Conservation (phyloP, 2,888 invertebrate species). For the Polylopha cassiicola region DNA sequence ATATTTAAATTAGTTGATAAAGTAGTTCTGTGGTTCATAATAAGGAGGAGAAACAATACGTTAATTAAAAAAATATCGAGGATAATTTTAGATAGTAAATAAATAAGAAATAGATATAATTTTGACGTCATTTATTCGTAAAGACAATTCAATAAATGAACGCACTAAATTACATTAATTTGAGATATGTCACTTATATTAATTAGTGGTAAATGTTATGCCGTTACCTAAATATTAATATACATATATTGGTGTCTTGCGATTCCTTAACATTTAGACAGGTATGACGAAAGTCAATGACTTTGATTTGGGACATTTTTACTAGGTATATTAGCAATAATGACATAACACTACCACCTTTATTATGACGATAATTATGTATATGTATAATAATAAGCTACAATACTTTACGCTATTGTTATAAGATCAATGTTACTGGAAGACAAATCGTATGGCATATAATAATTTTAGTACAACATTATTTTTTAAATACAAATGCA, state of each 20-base stretch:
- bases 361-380: conserved; percentile 55
- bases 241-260: conserved; percentile 35
- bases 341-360: conserved; percentile 54
- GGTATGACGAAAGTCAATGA: conserved; percentile 21
- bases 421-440: conserved; percentile 76
- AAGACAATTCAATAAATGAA: conserved; percentile 76
- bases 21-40: too few species aligned
- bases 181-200: conserved; percentile 75
- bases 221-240: conserved; percentile 30
- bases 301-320: conserved; percentile 7
- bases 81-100: not conserved
- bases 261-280: conserved; percentile 26
- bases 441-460: conserved; percentile 78
- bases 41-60: too few species aligned
- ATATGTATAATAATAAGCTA: conserved; percentile 64
- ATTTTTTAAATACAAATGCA: conserved; percentile 67
- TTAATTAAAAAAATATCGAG: too few species aligned
- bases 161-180: conserved; percentile 75
- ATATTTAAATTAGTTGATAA: too few species aligned
- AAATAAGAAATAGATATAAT: conserved; percentile 25
- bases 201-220: conserved; percentile 57
- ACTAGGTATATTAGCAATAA: conserved; percentile 20
- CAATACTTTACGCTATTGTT: conserved; percentile 73
- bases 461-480: conserved; percentile 65
- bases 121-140: conserved; percentile 75